These are phyloP conservation scores for Cebus imitator DNA, from an alignment of 2,113 vertebrate genomes.

Conservation along the genomic window DNA sequence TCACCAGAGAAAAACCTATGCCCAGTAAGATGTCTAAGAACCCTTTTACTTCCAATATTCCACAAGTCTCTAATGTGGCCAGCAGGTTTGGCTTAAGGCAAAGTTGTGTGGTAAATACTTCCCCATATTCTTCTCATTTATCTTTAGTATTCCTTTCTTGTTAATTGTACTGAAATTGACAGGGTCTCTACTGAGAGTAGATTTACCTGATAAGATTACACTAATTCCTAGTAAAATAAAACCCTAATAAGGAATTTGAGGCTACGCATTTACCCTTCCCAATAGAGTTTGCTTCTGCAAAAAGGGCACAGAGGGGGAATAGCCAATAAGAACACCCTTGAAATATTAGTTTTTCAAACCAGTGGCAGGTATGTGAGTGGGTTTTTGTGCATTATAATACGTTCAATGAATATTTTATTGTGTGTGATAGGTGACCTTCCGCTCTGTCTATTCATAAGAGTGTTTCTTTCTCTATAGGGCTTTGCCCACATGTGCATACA, in stretches of 20 bases:
- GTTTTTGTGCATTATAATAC: not conserved
- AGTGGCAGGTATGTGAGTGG: not conserved
- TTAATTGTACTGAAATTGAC: not conserved
- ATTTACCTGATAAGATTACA: slow-evolving; percentile 3
- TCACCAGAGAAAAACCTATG: not conserved
- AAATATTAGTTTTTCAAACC: not conserved
- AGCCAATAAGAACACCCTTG: not conserved
- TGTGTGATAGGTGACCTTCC: not conserved
- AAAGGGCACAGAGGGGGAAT: not conserved
- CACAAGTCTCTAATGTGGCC: not conserved
- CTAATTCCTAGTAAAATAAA: not conserved
- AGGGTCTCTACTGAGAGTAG: not conserved
- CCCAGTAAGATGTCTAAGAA: not conserved
- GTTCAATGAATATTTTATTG: not conserved
- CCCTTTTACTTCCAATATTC: not conserved
- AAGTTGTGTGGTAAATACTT: slow-evolving; percentile 9
- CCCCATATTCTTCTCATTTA: not conserved
- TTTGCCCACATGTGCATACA: not conserved
- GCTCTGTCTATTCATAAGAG: not conserved
- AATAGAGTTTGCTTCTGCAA: not conserved
- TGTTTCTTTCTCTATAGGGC: not conserved
- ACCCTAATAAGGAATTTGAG: not conserved
- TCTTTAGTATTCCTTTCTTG: not conserved
- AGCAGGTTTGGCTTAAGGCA: not conserved
- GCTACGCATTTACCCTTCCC: not conserved